phyloP scores from a whole-genome alignment of 2,797 vertebrate species.

The Clarias platycephalus region DNA sequence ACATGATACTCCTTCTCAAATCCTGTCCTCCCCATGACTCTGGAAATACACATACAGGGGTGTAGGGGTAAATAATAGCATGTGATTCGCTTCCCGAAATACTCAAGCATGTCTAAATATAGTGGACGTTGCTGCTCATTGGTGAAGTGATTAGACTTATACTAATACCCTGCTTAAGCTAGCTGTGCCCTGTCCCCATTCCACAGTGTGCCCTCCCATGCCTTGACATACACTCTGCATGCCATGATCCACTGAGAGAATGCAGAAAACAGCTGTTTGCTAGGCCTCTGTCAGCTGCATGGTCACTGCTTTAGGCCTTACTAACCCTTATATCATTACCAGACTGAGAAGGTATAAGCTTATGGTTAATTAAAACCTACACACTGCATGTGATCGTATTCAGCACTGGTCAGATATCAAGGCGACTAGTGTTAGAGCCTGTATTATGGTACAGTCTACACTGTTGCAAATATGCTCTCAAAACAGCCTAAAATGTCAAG shows the following conservation, averaged over 20 bases:
- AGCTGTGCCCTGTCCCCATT: constrained; percentile 68
- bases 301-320: not conserved
- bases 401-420: not conserved
- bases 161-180: constrained; percentile 56
- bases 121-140: constrained; percentile 57
- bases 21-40: constrained; percentile 33
- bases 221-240: constrained; percentile 26
- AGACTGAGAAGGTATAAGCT: not conserved
- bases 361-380: not conserved
- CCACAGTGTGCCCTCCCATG: constrained; percentile 50
- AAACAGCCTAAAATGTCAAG: not conserved
- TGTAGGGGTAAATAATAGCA: constrained; percentile 41
- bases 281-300: constrained; percentile 33
- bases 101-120: constrained; percentile 67
- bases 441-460: not conserved
- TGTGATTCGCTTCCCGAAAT: constrained; percentile 50
- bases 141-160: constrained; percentile 58
- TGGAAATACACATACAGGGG: constrained; percentile 36
- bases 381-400: not conserved
- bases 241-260: constrained; percentile 17
- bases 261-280: constrained; percentile 36
- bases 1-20: constrained; percentile 44
- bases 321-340: not conserved
- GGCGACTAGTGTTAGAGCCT: not conserved
- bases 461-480: not conserved